Evolutionary conservation across 1,140 invertebrate genomes (phyloP), one percentile per base, ranked within the genome.

Genomic region (Leptoteleia sp.): DNA sequence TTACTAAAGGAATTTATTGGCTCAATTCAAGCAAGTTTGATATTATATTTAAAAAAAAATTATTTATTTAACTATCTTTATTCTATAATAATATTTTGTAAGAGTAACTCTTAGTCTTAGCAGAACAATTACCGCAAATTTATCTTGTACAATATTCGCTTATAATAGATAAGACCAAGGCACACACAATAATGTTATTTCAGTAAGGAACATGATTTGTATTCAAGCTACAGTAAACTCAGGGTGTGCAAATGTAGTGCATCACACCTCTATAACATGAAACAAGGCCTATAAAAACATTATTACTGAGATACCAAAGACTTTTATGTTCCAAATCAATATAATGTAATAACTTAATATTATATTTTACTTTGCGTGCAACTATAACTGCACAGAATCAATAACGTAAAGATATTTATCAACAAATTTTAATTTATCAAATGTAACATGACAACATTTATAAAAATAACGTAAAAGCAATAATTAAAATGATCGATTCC

Each of bases 171-270:
- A 64, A 64, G 50, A 48, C 52, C 27, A 35, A 48, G 16, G 55
- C 55, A 61, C 29, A 71, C 45, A 71, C 19, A 57, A 59, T 71
- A 71, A 71, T 71, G 19, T 71, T 71, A 71, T 61, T 71, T 71
- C 29, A 71, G 42, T 37, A 70, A 71, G 45, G 35, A 48, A 15
- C 55, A 61, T 13, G 45, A 61, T 59, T 71, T 71, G 37, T 15
- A 61, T 59, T 71, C 67, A 37, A 42, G 47, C 35, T 29, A 61
- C 19, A 42, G 55, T 52, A 71, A 61, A 71, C 54, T 42, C 2
- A 15, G 35, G 13, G 12, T 29, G 42, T 70, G 50, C 50, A 70
- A 70, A 70, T 25, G 42, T 15, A 1, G 43, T 35, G 22, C 54
- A 70, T 70, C 45, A 50, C 54, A 70, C 65, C 45, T 70, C 3